Conservation (phyloP, 2,888 invertebrate species). For the Eupithecia inturbata region DNA sequence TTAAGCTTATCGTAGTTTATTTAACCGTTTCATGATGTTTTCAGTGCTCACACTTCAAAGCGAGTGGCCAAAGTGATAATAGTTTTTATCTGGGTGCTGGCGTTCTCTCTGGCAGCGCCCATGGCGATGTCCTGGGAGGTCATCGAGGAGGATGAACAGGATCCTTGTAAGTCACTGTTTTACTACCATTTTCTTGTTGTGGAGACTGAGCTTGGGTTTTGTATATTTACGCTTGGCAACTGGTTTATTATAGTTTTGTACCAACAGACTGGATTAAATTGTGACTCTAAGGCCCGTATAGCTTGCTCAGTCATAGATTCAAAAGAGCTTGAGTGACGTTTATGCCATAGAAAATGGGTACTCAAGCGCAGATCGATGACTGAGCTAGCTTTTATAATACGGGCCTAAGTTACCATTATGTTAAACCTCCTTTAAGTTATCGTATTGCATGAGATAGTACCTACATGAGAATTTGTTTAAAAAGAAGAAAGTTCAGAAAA, state of each 20-base stretch:
- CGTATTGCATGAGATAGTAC: background rate
- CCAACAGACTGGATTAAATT: background rate
- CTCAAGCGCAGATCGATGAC: no score
- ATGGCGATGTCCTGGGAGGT: conserved; percentile 87
- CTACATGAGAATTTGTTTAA: background rate
- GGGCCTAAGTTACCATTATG: no score
- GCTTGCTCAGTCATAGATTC: no score
- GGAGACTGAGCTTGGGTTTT: background rate
- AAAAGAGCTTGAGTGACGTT: no score
- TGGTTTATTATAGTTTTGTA: background rate
- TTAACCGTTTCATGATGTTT: conserved; percentile 55
- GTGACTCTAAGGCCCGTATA: no score
- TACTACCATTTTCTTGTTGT: no score
- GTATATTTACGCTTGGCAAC: background rate
- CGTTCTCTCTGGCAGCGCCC: conserved; percentile 87
- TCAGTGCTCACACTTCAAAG: conserved; percentile 89
- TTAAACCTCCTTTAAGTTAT: no score
- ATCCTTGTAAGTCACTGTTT: conserved; percentile 65
- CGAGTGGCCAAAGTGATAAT: conserved; percentile 89
- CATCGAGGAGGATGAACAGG: conserved; percentile 75
- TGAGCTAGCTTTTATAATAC: no score
- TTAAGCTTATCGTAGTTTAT: background rate
- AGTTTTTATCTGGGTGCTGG: conserved; percentile 89
- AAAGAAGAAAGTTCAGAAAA: background rate
- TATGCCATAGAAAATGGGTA: no score